Conservation (phyloP, 2,888 invertebrate species). For the Julus scandinavius region DNA sequence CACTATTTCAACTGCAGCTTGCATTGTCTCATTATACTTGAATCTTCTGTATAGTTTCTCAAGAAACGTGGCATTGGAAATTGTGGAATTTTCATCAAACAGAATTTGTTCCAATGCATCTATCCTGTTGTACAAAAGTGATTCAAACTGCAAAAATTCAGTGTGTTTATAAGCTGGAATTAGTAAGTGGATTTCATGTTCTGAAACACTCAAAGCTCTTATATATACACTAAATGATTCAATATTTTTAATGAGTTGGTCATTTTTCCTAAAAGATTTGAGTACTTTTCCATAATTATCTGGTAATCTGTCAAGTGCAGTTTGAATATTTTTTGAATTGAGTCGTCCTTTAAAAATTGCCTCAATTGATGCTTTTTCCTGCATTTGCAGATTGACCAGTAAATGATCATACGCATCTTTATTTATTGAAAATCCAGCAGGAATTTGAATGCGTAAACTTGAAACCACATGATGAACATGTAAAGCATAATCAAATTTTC, state of each 20-base stretch:
- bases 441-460: not conserved
- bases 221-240: not conserved
- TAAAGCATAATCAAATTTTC: not conserved
- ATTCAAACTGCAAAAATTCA: not conserved
- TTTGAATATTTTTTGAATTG: not conserved
- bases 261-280: not conserved
- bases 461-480: constrained; percentile 5
- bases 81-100: not conserved
- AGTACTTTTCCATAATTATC: not conserved
- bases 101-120: not conserved
- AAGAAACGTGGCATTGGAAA: not conserved
- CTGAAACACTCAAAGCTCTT: not conserved
- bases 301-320: not conserved
- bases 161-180: not conserved
- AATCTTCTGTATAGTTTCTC: not conserved
- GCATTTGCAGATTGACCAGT: not conserved
- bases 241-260: not conserved
- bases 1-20: constrained; percentile 25
- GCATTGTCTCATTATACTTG: not conserved
- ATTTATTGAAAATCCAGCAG: not conserved
- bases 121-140: constrained; percentile 12
- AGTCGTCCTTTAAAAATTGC: not conserved
- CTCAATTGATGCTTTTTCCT: not conserved
- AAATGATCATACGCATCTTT: not conserved
- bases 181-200: not conserved